Conservation (phyloP, 2,888 invertebrate species). For the Ophion obscuratus region DNA sequence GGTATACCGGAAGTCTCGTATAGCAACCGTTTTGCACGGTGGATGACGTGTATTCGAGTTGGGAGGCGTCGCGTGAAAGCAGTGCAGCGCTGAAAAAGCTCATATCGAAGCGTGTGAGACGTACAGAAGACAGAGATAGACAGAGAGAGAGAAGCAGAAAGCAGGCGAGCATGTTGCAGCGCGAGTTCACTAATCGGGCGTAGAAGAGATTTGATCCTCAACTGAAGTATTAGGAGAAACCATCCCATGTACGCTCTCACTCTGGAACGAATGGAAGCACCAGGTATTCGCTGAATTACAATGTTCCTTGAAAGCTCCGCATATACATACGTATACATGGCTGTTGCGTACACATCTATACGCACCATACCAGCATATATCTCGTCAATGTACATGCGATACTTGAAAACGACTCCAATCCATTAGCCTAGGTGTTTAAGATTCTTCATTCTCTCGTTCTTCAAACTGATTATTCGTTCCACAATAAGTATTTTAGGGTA, state of each 20-base stretch:
- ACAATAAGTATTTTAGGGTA: background rate
- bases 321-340: conserved; percentile 7
- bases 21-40: no score
- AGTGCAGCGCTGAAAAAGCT: background rate
- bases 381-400: conserved; percentile 1
- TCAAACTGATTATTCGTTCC: background rate
- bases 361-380: background rate
- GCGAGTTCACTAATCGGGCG: conserved; percentile 51
- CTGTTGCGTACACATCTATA: background rate
- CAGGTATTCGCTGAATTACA: conserved; percentile 27
- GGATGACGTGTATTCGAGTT: no score
- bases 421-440: conserved; percentile 1
- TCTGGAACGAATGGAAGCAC: conserved; percentile 2
- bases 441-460: background rate
- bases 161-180: background rate
- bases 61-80: no score
- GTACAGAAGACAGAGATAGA: conserved; percentile 1
- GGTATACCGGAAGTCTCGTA: no score
- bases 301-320: conserved; percentile 33
- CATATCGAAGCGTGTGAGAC: background rate
- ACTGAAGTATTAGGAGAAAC: conserved; percentile 26
- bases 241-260: conserved; percentile 36
- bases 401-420: conserved; percentile 4
- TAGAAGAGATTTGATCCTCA: conserved; percentile 37
- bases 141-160: background rate